Conservation (phyloP, 2,888 invertebrate species). For the Trypoxylon attenuatum region DNA sequence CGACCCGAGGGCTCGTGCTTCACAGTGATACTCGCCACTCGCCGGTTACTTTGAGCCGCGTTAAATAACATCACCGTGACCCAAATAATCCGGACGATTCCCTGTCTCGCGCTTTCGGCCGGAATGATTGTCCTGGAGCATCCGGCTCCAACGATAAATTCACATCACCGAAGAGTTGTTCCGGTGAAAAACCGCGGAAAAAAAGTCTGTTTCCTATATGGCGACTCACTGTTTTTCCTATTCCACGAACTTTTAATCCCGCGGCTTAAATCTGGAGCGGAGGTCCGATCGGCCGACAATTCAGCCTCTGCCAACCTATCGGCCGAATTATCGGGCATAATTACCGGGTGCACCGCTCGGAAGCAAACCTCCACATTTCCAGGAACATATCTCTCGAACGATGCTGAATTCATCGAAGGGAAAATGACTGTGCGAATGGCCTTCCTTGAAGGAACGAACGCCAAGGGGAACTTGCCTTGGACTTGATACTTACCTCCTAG, state of each 20-base stretch:
- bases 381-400: not conserved
- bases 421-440: no score
- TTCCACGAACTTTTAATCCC: not conserved
- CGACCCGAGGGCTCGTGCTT: conserved; percentile 30
- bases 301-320: not conserved
- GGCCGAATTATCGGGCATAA: no score
- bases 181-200: not conserved
- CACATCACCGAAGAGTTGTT: no score
- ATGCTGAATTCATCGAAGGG: not conserved
- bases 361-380: not conserved
- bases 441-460: not conserved
- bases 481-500: conserved; percentile 42
- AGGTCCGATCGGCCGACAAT: not conserved
- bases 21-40: conserved; percentile 11
- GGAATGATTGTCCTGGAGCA: not conserved
- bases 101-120: not conserved
- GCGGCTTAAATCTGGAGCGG: not conserved
- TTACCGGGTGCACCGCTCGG: no score
- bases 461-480: conserved; percentile 1
- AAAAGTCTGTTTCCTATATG: not conserved
- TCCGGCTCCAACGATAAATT: not conserved
- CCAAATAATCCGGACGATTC: conserved; percentile 35
- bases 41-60: conserved; percentile 11
- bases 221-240: not conserved
- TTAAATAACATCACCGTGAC: conserved; percentile 50